Base-by-base conservation (phyloP, 2,888 invertebrate species). In the Seira ritae region DNA sequence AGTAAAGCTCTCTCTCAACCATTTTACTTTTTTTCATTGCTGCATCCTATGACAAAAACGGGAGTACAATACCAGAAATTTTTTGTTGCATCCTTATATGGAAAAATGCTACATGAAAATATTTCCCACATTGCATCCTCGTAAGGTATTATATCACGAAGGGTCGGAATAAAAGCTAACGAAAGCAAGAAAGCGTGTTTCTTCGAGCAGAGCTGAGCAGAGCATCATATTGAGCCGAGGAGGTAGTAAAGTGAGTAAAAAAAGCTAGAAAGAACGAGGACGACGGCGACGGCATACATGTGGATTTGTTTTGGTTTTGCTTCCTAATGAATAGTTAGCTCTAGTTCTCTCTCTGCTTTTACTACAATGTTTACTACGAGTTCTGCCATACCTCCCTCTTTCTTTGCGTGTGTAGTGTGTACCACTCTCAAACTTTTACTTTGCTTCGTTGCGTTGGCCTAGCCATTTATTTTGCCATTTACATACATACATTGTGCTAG, bases 341-440 rank as follows among this genome's bases (percentile, higher is more conserved):
- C 31, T 31, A 31, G 31, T 31, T 31, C 31, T 55, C 31, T 55
- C 23, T 42, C 71, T 71, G 37, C 71, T 71, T 65, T 37, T 74
- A 75, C 62, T 60, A 68, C 68, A 66, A 55, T 55, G 55, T 55
- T 55, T 55, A 55, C 55, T 55, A 55, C 55, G 55, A 55, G 55
- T 55, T 17, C 15, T 55, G 12, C 55, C 55, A 55, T 55, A 12
- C 55, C 17, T 55, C 55, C 55, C 15, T 55, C 12, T 31, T 31
- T 31, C 31, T 31, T 31, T n/a, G 42, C 42, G n/a, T n/a, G 42
- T 42, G 42, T 12, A 8, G 55, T 15, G 55, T 55, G 3, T 8
- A 31, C 8, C 31, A 31, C 2, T 31, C 3, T 31, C 8, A n/a
- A n/a, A 55, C 55, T 55, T 55, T 55, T 55, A 55, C 55, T 55